A percentile compares a stretch with the other conserved stretches of the same genome.
Conservation (phyloP, 2,113 vertebrate species). For the Dicrurus megarhynchus region DNA sequence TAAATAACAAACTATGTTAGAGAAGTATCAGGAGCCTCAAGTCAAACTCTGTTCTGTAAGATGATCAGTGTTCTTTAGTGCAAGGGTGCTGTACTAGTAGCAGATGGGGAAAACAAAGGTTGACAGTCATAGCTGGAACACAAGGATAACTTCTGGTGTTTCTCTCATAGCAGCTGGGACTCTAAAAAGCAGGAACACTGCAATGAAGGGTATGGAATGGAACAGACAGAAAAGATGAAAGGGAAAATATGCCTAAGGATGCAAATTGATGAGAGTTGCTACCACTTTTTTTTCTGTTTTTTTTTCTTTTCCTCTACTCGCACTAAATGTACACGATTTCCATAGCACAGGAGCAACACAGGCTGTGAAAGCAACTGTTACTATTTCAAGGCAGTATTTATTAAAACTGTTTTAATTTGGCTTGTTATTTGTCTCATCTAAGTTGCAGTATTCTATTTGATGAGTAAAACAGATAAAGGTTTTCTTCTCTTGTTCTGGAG, state of each 20-base stretch:
- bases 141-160: neutral
- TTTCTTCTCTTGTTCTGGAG: neutral
- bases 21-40: neutral
- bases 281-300: neutral
- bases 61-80: accelerated
- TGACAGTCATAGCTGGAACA: neutral
- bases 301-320: neutral
- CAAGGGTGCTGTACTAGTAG: neutral
- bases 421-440: neutral
- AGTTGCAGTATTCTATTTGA: neutral
- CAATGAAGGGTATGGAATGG: neutral
- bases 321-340: neutral
- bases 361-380: neutral
- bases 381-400: neutral
- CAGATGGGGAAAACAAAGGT: neutral
- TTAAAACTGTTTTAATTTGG: neutral
- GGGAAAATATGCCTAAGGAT: neutral
- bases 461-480: neutral
- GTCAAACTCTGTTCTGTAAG: neutral
- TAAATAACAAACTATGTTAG: neutral
- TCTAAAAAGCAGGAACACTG: neutral
- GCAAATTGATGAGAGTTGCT: neutral
- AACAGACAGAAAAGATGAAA: neutral
- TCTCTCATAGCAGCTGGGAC: neutral
- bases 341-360: neutral